Evolutionary conservation across 2,888 invertebrate species (phyloP), one percentile per base, ranked within the genome.

Genomic region (Orthosia gracilis): DNA sequence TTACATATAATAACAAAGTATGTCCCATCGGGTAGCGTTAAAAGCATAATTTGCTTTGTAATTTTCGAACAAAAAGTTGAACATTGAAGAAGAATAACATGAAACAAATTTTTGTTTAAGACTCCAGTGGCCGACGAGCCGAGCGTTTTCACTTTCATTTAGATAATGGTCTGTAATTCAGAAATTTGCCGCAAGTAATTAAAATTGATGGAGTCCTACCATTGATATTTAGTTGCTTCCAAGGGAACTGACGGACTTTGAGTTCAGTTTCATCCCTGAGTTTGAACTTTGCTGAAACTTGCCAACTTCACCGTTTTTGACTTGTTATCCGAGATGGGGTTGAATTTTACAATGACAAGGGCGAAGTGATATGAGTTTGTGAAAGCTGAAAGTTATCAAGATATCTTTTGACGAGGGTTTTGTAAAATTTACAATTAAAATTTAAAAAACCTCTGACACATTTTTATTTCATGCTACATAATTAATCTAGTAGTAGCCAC

Each of bases 111-210:
- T 85, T 65, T 76, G 73, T 82, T 78, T 69, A 65, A 65, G 65
- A 71, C 67, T 74, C 13, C 63, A 47, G 57, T 23, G 66, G 64
- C 65, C 67, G 82, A 73, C 76, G 73, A 78, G 76, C 66, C 70
- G 77, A 79, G 80, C 76, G 78, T 88, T 88, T 88, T 90, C 89
- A 80, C 88, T 91, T 91, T 92, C 91, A 94, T 94, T 93, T 91
- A 89, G 92, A 90, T 94, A 94, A 94, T 94, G 91, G 92, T 81
- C 84, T 83, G 88, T 89, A 89, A 91, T 91, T 89, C 88, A 83
- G 82, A 87, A 92, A 92, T 89, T 91, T 92, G 84, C 89, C 88
- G 77, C 89, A 85, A 90, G 90, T 93, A 93, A 94, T 94, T 92
- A 91, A 91, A 92, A 94, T 93, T 93, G 90, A 93, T 93, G 89